A percentile compares a stretch with the other conserved stretches of the same genome.
Conservation (phyloP, 2,797 vertebrate species). For the Urocyon cinereoargenteus region DNA sequence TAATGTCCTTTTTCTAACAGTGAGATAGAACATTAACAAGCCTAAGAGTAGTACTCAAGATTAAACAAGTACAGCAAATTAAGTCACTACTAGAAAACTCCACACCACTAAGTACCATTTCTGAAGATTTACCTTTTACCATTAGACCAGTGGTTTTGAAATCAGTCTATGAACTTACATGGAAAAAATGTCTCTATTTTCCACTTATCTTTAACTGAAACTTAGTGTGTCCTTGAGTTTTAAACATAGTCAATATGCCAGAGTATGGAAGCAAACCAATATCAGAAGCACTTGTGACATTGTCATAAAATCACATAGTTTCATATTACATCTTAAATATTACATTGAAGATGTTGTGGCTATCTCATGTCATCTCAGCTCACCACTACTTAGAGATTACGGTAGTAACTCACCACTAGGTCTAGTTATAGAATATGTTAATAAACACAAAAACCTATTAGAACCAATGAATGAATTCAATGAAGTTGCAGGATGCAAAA, state of each 20-base stretch:
- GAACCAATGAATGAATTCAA: neutral
- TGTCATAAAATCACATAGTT: conserved; percentile 9
- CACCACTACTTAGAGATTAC: neutral
- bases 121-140: conserved; percentile 29
- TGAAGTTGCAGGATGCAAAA: neutral
- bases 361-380: neutral
- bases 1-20: conserved; percentile 61
- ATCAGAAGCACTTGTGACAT: neutral
- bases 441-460: neutral
- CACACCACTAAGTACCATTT: neutral
- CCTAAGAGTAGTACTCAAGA: conserved; percentile 36
- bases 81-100: conserved; percentile 65
- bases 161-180: neutral
- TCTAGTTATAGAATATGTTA: conserved; percentile 1
- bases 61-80: conserved; percentile 67
- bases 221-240: conserved; percentile 36
- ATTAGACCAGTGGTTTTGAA: neutral
- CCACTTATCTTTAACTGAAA: conserved; percentile 30
- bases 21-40: conserved; percentile 37
- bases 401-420: neutral
- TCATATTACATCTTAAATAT: neutral
- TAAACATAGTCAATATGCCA: conserved; percentile 24
- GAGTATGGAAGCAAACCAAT: neutral
- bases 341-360: neutral
- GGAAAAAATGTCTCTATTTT: conserved; percentile 20